Evolutionary conservation across 2,797 vertebrate species (phyloP).

Genomic region (Hylomyscus alleni): DNA sequence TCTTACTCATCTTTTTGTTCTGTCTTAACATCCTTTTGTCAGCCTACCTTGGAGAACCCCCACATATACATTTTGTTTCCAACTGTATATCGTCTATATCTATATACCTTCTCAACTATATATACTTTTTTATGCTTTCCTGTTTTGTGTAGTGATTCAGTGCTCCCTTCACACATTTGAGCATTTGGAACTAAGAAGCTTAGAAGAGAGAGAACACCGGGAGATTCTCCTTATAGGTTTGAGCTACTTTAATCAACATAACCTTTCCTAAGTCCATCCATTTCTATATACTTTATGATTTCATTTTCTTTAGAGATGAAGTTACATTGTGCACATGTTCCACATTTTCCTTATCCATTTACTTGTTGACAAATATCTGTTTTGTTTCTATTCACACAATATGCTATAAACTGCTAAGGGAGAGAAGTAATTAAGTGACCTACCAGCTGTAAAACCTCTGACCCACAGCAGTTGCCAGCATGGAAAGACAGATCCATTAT

Average conservation of each 20-base stretch:
- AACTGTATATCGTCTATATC: not conserved
- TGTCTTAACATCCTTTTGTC: not conserved
- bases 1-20: not conserved
- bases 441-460: not conserved
- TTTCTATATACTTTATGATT: not conserved
- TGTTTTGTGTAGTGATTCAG: not conserved
- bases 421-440: not conserved
- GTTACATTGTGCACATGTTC: not conserved
- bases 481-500: too few species aligned
- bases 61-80: not conserved
- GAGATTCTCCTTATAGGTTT: not conserved
- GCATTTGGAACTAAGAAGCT: not conserved
- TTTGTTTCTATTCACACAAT: not conserved
- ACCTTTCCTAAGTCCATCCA: not conserved
- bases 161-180: not conserved
- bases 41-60: rapidly evolving
- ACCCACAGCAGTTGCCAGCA: not conserved
- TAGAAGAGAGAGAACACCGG: not conserved
- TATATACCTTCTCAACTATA: too few species aligned
- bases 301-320: not conserved
- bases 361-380: not conserved
- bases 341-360: not conserved
- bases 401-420: not conserved
- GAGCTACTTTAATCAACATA: not conserved
- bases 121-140: not conserved